These are phyloP conservation scores for Phyllostomus discolor DNA, from an alignment of 2,113 vertebrate species.

Conservation along the genomic window DNA sequence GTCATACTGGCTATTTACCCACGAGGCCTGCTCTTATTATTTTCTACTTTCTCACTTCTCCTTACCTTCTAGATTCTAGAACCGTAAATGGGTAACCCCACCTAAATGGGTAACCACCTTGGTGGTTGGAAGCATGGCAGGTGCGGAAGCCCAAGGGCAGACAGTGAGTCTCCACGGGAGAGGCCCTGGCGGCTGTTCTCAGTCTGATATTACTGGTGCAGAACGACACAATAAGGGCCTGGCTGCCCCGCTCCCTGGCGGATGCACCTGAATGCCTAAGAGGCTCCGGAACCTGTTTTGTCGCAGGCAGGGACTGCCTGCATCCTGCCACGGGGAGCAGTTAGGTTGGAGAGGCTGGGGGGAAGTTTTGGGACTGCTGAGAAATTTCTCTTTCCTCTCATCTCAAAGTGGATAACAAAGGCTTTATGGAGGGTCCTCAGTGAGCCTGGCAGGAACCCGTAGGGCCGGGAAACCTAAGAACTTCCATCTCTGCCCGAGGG, in stretches of 20 bases:
- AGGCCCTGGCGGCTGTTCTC: rapidly evolving
- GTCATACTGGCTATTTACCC: not conserved
- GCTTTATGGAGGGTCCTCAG: not conserved
- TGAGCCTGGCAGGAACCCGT: not conserved
- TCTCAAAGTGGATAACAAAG: not conserved
- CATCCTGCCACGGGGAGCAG: rapidly evolving
- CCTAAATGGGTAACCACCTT: not conserved
- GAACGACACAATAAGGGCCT: too few species aligned
- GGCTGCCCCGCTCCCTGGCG: not conserved
- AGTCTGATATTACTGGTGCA: not conserved
- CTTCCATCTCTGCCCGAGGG: not conserved
- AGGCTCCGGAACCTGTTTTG: not conserved
- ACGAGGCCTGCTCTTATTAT: not conserved
- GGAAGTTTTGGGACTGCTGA: not conserved
- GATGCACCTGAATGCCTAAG: rapidly evolving
- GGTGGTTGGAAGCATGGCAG: not conserved
- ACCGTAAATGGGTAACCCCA: not conserved
- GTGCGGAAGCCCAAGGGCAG: not conserved
- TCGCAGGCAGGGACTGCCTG: not conserved
- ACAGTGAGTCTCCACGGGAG: not conserved
- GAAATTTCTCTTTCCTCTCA: not conserved
- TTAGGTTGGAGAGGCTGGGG: not conserved
- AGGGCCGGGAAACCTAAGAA: not conserved
- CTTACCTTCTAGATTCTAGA: not conserved
- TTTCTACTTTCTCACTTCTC: not conserved